Evolutionary conservation across 2,113 vertebrate genomes (phyloP).

Genomic region (Ginglymostoma cirratum): DNA sequence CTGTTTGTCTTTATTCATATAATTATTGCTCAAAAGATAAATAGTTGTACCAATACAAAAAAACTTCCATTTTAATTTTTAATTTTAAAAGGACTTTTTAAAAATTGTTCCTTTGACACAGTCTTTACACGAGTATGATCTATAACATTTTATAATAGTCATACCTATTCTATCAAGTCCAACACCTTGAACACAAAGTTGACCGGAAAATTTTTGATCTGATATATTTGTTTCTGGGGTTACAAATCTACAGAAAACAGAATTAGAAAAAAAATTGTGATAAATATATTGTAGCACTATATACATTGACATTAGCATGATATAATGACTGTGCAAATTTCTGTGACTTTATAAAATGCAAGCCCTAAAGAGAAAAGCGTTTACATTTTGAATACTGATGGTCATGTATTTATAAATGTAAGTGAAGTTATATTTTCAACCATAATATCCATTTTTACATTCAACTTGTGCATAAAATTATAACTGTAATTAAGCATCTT

Average conservation of each 20-base stretch:
- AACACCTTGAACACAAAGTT: conserved; percentile 51
- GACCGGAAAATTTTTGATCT: conserved; percentile 31
- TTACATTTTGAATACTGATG: neutral
- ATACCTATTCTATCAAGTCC: conserved; percentile 51
- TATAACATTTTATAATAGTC: neutral
- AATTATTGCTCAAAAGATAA: neutral
- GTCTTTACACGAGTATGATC: neutral
- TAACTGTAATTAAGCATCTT: neutral
- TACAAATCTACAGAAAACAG: neutral
- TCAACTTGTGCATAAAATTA: neutral
- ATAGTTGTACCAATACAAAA: neutral
- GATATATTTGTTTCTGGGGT: neutral
- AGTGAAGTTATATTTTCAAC: neutral
- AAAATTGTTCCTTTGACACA: too few species aligned
- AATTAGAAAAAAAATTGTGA: neutral
- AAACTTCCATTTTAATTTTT: neutral
- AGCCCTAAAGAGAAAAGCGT: neutral
- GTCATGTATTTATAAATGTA: neutral
- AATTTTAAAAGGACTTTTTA: neutral
- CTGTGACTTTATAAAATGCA: neutral
- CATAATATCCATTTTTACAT: neutral
- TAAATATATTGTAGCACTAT: neutral
- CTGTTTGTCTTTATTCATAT: neutral
- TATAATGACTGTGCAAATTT: neutral
- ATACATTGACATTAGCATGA: neutral